Evolutionary conservation across 2,888 invertebrate species (phyloP).

Genomic region (Brachycybe producta): DNA sequence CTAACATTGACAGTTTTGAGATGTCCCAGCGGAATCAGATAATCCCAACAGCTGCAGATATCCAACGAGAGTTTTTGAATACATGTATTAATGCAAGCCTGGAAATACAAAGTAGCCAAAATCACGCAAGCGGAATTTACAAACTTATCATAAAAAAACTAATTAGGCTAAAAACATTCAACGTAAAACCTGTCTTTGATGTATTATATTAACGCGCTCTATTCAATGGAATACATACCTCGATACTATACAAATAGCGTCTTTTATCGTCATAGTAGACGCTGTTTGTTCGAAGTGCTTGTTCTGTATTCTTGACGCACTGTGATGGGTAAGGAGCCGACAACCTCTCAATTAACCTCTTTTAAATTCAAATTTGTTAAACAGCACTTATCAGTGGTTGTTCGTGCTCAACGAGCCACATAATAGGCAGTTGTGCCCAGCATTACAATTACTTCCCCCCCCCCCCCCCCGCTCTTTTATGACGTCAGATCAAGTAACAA

Average conservation of each 20-base stretch:
- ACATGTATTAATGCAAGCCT: constrained; percentile 15
- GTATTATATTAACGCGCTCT: neutral
- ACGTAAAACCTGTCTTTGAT: neutral
- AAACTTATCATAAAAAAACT: neutral
- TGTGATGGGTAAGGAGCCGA: constrained; percentile 9
- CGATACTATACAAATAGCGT: constrained; percentile 3
- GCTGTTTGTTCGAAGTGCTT: constrained; percentile 4
- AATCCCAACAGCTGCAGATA: constrained; percentile 11
- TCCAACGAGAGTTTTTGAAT: constrained; percentile 4
- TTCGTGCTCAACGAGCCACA: too few species aligned
- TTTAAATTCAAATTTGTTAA: neutral
- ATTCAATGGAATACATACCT: constrained; percentile 5
- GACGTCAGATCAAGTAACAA: too few species aligned
- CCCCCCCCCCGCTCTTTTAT: too few species aligned
- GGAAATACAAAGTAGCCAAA: neutral
- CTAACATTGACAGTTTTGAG: neutral
- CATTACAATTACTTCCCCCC: too few species aligned
- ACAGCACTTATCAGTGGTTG: too few species aligned
- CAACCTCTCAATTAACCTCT: neutral
- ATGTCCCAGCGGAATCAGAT: constrained; percentile 4
- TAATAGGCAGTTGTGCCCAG: too few species aligned
- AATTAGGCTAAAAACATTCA: too few species aligned
- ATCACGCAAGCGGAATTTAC: neutral
- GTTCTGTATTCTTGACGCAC: neutral
- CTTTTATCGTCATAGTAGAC: constrained; percentile 1